Percentiles rank a stretch among this genome's conserved stretches.
phyloP scores from a whole-genome alignment of 2,888 invertebrate genomes.

The Phasia obesa region DNA sequence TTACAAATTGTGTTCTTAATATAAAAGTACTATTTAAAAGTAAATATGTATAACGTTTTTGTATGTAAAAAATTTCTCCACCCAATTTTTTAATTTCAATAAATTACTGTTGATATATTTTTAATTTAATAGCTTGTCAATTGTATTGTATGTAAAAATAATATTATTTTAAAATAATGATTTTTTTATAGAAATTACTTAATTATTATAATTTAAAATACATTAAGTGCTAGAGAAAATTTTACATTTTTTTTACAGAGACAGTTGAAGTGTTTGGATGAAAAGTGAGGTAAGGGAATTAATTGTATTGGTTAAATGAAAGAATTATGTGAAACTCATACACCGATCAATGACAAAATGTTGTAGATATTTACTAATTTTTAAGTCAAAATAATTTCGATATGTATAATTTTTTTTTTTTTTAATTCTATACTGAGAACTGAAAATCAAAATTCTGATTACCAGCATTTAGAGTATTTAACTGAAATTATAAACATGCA shows the following conservation, averaged over 20 bases:
- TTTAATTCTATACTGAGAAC: too few relatives aligned
- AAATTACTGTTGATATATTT: slow-evolving; percentile 44
- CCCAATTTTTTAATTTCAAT: slow-evolving; percentile 80
- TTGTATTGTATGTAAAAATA: slow-evolving; percentile 43
- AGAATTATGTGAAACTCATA: background rate
- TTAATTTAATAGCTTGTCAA: slow-evolving; percentile 30
- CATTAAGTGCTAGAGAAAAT: slow-evolving; percentile 47
- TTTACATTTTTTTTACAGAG: background rate
- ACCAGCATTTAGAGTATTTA: too few relatives aligned
- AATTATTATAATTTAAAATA: slow-evolving; percentile 37
- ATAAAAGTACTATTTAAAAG: slow-evolving; percentile 47
- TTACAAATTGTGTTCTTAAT: slow-evolving; percentile 39
- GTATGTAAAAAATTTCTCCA: slow-evolving; percentile 78
- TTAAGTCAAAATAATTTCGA: too few relatives aligned
- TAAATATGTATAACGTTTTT: slow-evolving; percentile 29
- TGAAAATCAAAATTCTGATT: too few relatives aligned
- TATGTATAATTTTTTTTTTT: too few relatives aligned
- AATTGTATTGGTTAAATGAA: background rate
- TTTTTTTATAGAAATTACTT: slow-evolving; percentile 46
- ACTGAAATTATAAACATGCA: too few relatives aligned
- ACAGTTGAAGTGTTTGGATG: background rate
- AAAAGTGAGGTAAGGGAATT: background rate
- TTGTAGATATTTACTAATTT: too few relatives aligned
- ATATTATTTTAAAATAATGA: slow-evolving; percentile 31
- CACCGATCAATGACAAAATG: background rate